Conservation (phyloP, 2,888 invertebrate genomes). For the Lutraria lutraria region DNA sequence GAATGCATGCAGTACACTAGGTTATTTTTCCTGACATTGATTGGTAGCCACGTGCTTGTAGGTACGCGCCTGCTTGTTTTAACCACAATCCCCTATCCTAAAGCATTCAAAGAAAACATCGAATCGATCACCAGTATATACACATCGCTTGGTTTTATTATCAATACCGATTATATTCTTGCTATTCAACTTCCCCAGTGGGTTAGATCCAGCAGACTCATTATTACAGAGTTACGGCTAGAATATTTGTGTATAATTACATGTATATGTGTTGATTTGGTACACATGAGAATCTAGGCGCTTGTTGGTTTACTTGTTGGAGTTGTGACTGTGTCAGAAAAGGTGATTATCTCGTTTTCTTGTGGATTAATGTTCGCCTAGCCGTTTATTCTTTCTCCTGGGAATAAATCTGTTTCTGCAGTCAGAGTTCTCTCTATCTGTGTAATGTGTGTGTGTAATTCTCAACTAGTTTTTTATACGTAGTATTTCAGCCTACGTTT, state of each 20-base stretch:
- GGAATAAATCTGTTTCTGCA: slow-evolving; percentile 5
- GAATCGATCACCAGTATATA: background rate
- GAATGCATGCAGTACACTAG: too few relatives aligned
- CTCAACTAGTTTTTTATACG: background rate
- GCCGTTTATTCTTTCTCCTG: background rate
- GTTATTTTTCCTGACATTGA: too few relatives aligned
- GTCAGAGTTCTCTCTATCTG: background rate
- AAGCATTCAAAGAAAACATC: background rate
- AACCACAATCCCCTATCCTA: background rate
- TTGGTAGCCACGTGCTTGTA: too few relatives aligned
- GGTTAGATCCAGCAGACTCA: background rate
- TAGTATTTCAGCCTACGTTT: background rate
- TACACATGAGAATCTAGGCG: background rate
- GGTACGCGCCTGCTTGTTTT: too few relatives aligned
- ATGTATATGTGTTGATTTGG: background rate
- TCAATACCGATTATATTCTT: background rate
- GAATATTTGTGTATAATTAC: too few relatives aligned
- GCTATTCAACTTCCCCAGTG: background rate
- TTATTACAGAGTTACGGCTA: too few relatives aligned
- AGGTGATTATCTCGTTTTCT: background rate
- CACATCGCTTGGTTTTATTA: background rate
- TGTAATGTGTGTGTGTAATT: background rate
- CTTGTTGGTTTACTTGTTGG: background rate
- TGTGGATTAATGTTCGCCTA: background rate
- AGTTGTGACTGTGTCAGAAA: background rate